A percentile compares a stretch with the other conserved stretches of the same genome.
Evolutionary conservation across 2,888 invertebrate species (phyloP).

Genomic region (Diplolepis rosae): DNA sequence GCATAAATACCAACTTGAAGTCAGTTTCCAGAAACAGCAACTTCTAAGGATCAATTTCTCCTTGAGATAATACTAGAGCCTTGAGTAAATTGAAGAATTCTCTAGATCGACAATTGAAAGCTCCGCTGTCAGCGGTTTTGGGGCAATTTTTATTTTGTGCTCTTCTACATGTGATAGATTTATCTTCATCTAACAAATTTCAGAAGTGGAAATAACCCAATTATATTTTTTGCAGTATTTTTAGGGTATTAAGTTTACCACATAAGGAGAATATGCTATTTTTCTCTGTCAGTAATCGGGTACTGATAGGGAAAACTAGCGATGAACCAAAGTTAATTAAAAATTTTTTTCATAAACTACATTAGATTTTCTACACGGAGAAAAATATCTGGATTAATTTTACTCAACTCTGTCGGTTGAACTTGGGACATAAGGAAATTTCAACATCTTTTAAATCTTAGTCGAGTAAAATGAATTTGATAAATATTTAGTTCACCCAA

Average conservation of each 20-base stretch:
- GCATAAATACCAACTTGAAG: no score
- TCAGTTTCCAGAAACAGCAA: neutral
- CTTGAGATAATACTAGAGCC: neutral
- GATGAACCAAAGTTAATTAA: no score
- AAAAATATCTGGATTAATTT: no score
- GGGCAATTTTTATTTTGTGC: neutral
- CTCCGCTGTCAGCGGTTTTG: neutral
- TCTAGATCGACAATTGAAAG: neutral
- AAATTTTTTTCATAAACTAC: no score
- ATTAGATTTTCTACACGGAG: no score
- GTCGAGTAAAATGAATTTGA: no score
- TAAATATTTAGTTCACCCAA: no score
- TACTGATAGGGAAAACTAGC: no score
- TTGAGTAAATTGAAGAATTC: neutral
- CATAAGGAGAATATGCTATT: conserved; percentile 39
- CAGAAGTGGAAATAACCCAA: neutral
- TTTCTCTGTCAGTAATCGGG: no score
- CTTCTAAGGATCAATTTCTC: neutral
- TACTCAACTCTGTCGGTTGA: no score
- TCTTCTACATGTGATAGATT: neutral
- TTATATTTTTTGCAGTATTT: neutral
- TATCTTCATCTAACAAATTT: neutral
- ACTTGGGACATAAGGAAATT: no score
- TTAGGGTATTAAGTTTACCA: neutral
- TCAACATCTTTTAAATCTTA: no score